Conservation (phyloP, 2,113 vertebrate genomes). For the Pachyramphus minor region DNA sequence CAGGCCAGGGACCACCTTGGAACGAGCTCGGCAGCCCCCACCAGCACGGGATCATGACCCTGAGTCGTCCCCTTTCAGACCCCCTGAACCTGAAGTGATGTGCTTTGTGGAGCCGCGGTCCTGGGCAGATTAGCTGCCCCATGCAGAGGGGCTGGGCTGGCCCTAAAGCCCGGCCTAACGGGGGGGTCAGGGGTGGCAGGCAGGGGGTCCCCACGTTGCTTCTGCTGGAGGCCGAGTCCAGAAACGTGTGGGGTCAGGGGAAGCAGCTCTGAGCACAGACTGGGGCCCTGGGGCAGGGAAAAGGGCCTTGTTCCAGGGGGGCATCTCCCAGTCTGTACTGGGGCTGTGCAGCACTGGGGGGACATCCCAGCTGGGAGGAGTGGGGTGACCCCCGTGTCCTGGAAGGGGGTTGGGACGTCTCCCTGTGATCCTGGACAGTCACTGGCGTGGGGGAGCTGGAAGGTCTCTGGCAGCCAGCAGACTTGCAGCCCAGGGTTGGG, state of each 20-base stretch:
- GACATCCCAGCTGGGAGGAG: neutral
- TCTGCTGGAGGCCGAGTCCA: neutral
- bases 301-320: neutral
- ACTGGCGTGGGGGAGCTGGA: neutral
- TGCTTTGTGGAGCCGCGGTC: slow-evolving; percentile 84
- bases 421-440: accelerated
- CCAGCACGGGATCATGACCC: slow-evolving; percentile 68
- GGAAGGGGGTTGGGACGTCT: neutral
- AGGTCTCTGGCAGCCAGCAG: neutral
- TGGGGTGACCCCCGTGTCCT: accelerated
- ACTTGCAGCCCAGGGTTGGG: neutral
- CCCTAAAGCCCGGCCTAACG: neutral
- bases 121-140: slow-evolving; percentile 65
- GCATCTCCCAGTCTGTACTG: neutral
- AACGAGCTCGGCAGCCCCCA: slow-evolving; percentile 71
- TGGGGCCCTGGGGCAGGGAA: neutral
- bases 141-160: neutral
- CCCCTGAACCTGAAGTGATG: slow-evolving; percentile 91
- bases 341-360: accelerated
- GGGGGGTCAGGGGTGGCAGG: neutral
- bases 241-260: neutral
- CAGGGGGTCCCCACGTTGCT: neutral
- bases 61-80: slow-evolving; percentile 84
- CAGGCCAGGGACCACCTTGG: slow-evolving; percentile 46
- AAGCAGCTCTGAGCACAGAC: neutral